Conservation (phyloP, 2,113 vertebrate species). For the Hyperopisus bebe region DNA sequence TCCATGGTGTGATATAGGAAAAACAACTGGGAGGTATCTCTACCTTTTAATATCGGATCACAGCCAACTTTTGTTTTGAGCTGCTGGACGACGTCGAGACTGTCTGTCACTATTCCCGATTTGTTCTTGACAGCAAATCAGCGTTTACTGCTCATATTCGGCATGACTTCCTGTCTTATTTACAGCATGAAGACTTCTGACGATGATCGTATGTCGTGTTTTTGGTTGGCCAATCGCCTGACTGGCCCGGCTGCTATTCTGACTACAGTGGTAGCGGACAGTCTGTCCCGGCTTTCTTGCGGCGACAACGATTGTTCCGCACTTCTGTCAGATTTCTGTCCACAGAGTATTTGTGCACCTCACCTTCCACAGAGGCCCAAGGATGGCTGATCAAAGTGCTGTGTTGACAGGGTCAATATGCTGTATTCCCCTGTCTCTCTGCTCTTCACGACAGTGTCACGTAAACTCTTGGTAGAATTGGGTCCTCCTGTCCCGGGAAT, state of each 20-base stretch:
- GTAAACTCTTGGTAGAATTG: not conserved
- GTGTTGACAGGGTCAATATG: not conserved
- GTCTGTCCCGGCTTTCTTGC: too few relatives aligned
- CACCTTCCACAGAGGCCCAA: not conserved
- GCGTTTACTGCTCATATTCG: not conserved
- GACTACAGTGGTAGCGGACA: too few relatives aligned
- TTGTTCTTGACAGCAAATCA: not conserved
- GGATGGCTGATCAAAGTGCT: not conserved
- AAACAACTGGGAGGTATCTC: not conserved
- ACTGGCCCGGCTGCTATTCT: not conserved
- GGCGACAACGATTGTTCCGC: too few relatives aligned
- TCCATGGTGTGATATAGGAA: too few relatives aligned
- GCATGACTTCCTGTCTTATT: not conserved
- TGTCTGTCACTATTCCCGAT: not conserved
- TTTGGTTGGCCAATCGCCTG: not conserved
- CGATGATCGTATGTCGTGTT: not conserved
- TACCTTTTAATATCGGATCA: not conserved
- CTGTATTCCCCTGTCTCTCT: not conserved
- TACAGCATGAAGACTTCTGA: not conserved
- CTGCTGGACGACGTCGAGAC: not conserved
- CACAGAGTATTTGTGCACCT: too few relatives aligned
- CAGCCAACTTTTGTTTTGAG: not conserved
- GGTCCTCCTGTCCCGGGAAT: not conserved
- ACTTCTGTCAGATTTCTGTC: too few relatives aligned
- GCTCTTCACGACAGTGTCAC: not conserved